phyloP scores from a whole-genome alignment of 2,113 vertebrate species.

The Mormyrus lacerda region DNA sequence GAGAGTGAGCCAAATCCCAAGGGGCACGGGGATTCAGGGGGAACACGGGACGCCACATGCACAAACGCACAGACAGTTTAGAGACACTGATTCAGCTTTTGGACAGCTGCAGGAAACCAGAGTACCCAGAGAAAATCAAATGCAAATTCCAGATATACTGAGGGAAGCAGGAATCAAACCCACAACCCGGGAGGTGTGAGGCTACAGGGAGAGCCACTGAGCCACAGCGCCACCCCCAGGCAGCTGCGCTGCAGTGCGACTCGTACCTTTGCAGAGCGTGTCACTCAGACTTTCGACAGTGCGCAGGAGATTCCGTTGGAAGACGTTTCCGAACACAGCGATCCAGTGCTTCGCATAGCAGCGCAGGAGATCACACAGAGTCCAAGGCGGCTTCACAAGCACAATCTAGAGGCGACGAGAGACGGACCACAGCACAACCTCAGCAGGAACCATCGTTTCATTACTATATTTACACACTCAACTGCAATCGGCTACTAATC shows the following conservation, averaged over 20 bases:
- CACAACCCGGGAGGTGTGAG: background rate
- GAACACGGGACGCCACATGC: background rate
- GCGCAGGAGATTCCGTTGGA: constrained; percentile 61
- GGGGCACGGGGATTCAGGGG: background rate
- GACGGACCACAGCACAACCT: background rate
- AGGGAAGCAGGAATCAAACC: background rate
- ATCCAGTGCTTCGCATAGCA: constrained; percentile 88
- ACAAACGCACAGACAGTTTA: background rate
- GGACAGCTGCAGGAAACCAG: background rate
- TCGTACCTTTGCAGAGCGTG: constrained; percentile 67
- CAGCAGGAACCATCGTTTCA: background rate
- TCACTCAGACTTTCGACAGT: constrained; percentile 62
- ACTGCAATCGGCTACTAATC: background rate
- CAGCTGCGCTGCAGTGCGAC: background rate
- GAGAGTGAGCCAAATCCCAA: background rate
- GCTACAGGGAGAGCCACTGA: background rate
- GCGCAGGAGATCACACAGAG: constrained; percentile 63
- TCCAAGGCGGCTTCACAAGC: constrained; percentile 83
- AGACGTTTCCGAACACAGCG: constrained; percentile 78
- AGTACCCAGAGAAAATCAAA: background rate
- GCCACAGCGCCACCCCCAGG: background rate
- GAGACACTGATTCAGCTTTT: background rate
- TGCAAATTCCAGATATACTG: background rate
- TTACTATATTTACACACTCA: background rate
- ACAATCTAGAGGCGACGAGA: constrained; percentile 61